Base-by-base conservation (phyloP, 37 sponge, comb jelly and placozoan species). In the Diacarnus erythraeanus region DNA sequence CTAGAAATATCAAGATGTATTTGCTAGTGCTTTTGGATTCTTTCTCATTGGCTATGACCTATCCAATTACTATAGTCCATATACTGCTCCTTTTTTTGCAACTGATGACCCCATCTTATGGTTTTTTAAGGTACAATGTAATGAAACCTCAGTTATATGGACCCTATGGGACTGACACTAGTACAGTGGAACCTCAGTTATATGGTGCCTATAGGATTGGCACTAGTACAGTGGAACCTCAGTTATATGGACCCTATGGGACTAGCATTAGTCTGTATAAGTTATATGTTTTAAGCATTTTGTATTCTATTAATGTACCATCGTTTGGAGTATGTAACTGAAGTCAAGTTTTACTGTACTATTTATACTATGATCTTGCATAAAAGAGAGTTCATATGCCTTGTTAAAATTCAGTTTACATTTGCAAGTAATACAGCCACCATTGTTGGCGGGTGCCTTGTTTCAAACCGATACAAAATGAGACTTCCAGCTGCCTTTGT, bases 341-440 rank as follows among this genome's bases (percentile, higher is more conserved):
- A 15, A 47, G 51, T n/a, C n/a, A n/a, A n/a, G n/a, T n/a, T n/a
- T n/a, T n/a, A n/a, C n/a, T n/a, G n/a, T n/a, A n/a, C n/a, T n/a
- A n/a, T n/a, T n/a, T n/a, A n/a, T n/a, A n/a, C n/a, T n/a, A n/a
- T n/a, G n/a, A n/a, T n/a, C n/a, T n/a, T n/a, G n/a, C n/a, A n/a
- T n/a, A n/a, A n/a, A n/a, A n/a, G n/a, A n/a, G n/a, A n/a, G n/a
- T n/a, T n/a, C n/a, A n/a, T n/a, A n/a, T n/a, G n/a, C n/a, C n/a
- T n/a, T n/a, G n/a, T n/a, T 47, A 47, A 15, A 15, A 6, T 72
- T 0, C 79, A 92, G 94, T 96, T 90, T 61, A 93, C 91, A 38
- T 96, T 96, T 85, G 97, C 97, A 35, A 93, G 93, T 68, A 96
- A 93, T 83, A 83, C 97, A 5, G 97, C 97, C 41, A 96, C 97